Percentiles rank a stretch among this genome's conserved stretches.
Conservation (phyloP, 1,140 invertebrate genomes). For the Venturia canescens region DNA sequence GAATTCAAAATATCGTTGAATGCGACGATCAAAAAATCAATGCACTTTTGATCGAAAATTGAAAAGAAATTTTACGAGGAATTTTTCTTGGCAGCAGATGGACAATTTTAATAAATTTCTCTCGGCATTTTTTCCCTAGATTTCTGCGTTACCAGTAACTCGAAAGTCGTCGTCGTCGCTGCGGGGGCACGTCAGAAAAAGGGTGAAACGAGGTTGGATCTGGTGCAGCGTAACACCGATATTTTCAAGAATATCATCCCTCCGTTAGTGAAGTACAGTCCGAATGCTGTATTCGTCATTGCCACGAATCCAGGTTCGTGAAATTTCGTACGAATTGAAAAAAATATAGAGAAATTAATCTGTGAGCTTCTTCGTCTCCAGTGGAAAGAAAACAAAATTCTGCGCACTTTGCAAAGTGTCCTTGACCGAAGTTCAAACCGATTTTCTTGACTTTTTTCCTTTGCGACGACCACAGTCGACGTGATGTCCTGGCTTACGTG, state of each 20-base stretch:
- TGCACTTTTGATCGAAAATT: too few species aligned
- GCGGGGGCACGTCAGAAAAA: slow-evolving; percentile 79
- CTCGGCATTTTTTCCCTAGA: slow-evolving; percentile 74
- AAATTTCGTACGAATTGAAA: not conserved
- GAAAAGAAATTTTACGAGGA: too few species aligned
- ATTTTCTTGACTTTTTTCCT: slow-evolving; percentile 19
- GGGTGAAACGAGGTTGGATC: slow-evolving; percentile 77
- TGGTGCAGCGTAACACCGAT: slow-evolving; percentile 80
- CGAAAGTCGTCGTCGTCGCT: slow-evolving; percentile 80
- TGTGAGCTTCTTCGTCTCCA: not conserved
- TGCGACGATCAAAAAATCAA: too few species aligned
- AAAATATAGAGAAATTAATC: too few species aligned
- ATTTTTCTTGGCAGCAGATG: too few species aligned
- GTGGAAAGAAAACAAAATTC: not conserved
- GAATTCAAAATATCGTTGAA: too few species aligned
- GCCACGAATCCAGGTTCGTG: slow-evolving; percentile 80
- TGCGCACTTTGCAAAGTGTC: slow-evolving; percentile 8
- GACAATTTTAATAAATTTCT: too few species aligned
- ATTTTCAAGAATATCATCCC: slow-evolving; percentile 81
- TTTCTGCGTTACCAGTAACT: slow-evolving; percentile 78
- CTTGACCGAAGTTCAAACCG: slow-evolving; percentile 1
- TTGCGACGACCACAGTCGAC: slow-evolving; percentile 76
- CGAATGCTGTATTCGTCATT: slow-evolving; percentile 79
- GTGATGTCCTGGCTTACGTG: slow-evolving; percentile 82
- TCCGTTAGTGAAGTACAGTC: slow-evolving; percentile 78